Percentiles rank a stretch among this genome's conserved stretches.
Conservation (phyloP, 2,113 vertebrate species). For the Prunella fulvescens region DNA sequence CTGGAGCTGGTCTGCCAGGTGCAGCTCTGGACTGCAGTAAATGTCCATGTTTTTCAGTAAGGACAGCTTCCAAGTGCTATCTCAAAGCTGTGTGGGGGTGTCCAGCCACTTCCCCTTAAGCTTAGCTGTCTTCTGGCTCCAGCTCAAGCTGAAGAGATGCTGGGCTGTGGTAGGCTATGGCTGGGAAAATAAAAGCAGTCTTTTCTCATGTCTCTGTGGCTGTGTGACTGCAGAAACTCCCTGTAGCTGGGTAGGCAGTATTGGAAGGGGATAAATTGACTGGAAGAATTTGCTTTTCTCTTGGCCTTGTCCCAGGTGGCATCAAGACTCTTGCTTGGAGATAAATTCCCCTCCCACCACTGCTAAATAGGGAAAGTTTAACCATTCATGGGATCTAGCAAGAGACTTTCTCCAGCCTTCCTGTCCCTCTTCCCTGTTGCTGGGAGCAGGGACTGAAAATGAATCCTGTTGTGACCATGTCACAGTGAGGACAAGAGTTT, state of each 20-base stretch:
- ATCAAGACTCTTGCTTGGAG: not conserved
- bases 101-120: not conserved
- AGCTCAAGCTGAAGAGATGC: not conserved
- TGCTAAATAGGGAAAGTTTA: not conserved
- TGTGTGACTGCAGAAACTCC: not conserved
- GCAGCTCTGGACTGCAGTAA: not conserved
- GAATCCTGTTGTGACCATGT: not conserved
- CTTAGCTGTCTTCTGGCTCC: not conserved
- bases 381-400: not conserved
- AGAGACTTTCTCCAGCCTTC: not conserved
- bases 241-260: not conserved
- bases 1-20: not conserved
- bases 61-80: not conserved
- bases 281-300: slow-evolving; percentile 6
- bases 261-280: not conserved
- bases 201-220: slow-evolving; percentile 6
- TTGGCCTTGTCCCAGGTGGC: not conserved
- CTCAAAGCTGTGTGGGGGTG: not conserved
- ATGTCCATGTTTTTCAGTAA: not conserved
- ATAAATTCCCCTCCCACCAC: not conserved
- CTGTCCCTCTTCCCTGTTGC: not conserved
- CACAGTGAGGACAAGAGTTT: not conserved
- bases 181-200: slow-evolving; percentile 14
- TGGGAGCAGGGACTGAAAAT: not conserved
- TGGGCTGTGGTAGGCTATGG: not conserved